A percentile compares a stretch with the other conserved stretches of the same genome.
Conservation (phyloP, 2,113 vertebrate species). For the Sporophila hypoxantha region DNA sequence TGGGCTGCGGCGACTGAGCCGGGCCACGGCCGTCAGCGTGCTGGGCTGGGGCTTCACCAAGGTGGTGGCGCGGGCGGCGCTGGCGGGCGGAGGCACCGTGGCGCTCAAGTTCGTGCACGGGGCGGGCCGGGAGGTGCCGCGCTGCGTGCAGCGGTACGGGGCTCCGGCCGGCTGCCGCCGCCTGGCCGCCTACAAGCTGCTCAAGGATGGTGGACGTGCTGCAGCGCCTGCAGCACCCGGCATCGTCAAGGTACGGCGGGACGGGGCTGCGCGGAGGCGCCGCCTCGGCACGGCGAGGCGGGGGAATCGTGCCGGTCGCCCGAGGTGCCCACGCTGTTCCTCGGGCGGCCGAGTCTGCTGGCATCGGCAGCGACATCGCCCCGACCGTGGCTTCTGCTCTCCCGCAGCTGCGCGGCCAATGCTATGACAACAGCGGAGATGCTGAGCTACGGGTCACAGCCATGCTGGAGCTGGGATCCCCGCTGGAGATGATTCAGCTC, state of each 20-base stretch:
- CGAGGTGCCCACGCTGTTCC: not conserved
- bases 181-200: constrained; percentile 79
- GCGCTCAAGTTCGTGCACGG: constrained; percentile 78
- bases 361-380: not conserved
- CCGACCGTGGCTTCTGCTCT: not conserved
- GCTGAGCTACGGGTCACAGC: constrained; percentile 71
- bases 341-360: not conserved
- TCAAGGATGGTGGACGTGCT: constrained; percentile 81
- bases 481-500: constrained; percentile 92
- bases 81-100: constrained; percentile 49
- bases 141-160: constrained; percentile 75
- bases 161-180: constrained; percentile 67
- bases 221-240: constrained; percentile 77
- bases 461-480: constrained; percentile 83
- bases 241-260: constrained; percentile 72
- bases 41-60: constrained; percentile 79
- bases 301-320: not conserved
- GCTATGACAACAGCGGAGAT: constrained; percentile 61
- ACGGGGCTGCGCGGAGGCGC: not conserved
- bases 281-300: not conserved
- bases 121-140: constrained; percentile 78
- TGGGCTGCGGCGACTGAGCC: constrained; percentile 70
- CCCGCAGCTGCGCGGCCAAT: constrained; percentile 81
- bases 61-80: constrained; percentile 60
- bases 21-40: constrained; percentile 59